Percentiles rank a stretch among this genome's conserved stretches.
Evolutionary conservation across 2,797 vertebrate genomes (phyloP).

Genomic region (Gymnoscopelus microlampas): DNA sequence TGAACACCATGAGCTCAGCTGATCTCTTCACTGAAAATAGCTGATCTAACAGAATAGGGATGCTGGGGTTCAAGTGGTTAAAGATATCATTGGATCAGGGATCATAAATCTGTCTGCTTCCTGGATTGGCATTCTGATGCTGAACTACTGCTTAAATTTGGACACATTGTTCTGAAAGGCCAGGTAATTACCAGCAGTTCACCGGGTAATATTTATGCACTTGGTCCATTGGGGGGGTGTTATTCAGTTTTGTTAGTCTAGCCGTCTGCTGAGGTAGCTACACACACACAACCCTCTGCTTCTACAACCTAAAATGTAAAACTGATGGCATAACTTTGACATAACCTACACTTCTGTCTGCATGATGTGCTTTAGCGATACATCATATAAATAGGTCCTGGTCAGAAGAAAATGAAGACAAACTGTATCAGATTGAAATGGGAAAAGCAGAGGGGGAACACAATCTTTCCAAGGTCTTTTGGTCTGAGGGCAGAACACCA

Average conservation of each 20-base stretch:
- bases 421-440: conserved; percentile 70
- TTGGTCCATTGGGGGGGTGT: conserved; percentile 22
- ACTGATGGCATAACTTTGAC: conserved; percentile 71
- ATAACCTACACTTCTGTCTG: conserved; percentile 78
- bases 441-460: conserved; percentile 75
- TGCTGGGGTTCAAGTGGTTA: not conserved
- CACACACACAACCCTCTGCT: conserved; percentile 7
- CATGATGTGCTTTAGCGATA: conserved; percentile 66
- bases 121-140: conserved; percentile 25
- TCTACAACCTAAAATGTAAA: conserved; percentile 56
- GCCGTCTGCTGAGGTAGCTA: no score
- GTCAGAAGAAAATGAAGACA: conserved; percentile 78
- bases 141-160: conserved; percentile 33
- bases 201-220: conserved; percentile 31
- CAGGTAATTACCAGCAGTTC: conserved; percentile 42
- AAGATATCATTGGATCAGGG: conserved; percentile 40
- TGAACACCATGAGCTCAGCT: no score
- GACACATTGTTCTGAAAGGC: conserved; percentile 29
- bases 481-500: conserved; percentile 70
- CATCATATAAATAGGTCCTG: conserved; percentile 69
- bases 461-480: conserved; percentile 74
- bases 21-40: no score
- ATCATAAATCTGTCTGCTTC: conserved; percentile 46
- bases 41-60: no score
- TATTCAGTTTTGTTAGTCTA: conserved; percentile 24